Evolutionary conservation across 2,113 vertebrate genomes (phyloP).

Genomic region (Serilophus lunatus): DNA sequence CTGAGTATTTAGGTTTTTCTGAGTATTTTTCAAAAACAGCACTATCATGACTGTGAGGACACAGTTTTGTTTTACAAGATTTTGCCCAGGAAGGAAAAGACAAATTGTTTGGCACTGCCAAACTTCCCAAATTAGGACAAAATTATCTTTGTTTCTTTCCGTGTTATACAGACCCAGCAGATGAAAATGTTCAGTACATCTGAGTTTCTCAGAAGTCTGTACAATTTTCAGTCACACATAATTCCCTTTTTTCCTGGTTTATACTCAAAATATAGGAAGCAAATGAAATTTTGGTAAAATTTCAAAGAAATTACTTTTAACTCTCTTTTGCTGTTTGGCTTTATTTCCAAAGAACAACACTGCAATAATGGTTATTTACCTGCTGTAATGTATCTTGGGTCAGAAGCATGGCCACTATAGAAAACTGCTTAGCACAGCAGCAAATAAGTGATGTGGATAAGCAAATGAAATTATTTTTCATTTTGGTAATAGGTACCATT

Average conservation of each 20-base stretch:
- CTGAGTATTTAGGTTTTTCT: too few relatives aligned
- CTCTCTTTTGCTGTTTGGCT: background rate
- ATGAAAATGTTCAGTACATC: background rate
- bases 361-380: background rate
- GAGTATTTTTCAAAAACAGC: background rate
- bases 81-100: background rate
- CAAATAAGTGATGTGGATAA: background rate
- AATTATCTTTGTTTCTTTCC: background rate
- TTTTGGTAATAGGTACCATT: background rate
- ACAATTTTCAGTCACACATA: background rate
- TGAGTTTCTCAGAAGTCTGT: background rate
- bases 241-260: background rate
- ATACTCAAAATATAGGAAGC: background rate
- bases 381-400: background rate
- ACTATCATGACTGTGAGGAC: accelerated
- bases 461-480: background rate
- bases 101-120: background rate
- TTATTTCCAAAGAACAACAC: background rate
- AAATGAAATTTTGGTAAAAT: background rate
- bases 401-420: background rate
- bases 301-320: background rate
- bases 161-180: background rate
- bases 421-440: background rate
- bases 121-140: background rate
- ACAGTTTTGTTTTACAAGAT: background rate